A percentile compares a stretch with the other conserved stretches of the same genome.
Evolutionary conservation across 2,888 invertebrate species (phyloP).

Genomic region (Tipula helvola): DNA sequence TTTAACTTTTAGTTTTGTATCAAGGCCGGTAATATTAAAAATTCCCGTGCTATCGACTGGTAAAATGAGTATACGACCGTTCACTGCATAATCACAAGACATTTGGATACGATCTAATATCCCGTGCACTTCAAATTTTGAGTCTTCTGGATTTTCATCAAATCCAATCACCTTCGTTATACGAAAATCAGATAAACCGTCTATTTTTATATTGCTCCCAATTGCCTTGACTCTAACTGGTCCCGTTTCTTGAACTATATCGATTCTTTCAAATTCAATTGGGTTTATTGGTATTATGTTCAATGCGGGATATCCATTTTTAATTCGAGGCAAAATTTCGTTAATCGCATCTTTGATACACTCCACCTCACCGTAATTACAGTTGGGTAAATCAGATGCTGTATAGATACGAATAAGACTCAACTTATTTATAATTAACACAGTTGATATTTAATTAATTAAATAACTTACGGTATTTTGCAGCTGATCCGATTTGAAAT

Average conservation of each 20-base stretch:
- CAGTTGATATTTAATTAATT: neutral
- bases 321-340: neutral
- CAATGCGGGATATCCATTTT: neutral
- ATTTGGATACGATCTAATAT: neutral
- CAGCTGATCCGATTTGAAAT: neutral
- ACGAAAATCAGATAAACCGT: neutral
- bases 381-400: neutral
- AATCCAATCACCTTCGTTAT: neutral
- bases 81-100: neutral
- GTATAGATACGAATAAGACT: no score
- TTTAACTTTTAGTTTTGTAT: neutral
- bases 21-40: neutral
- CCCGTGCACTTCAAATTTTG: neutral
- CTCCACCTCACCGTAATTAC: neutral
- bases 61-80: neutral
- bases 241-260: neutral
- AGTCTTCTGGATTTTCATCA: neutral
- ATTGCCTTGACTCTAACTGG: neutral
- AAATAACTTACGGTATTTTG: neutral
- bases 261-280: neutral
- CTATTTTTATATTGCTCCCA: neutral
- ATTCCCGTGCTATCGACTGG: neutral
- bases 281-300: neutral
- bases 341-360: neutral
- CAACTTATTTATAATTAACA: neutral